Percentiles rank a stretch among this genome's conserved stretches.
Conservation (phyloP, 2,113 vertebrate species). For the Ptilorrhoa leucosticta region DNA sequence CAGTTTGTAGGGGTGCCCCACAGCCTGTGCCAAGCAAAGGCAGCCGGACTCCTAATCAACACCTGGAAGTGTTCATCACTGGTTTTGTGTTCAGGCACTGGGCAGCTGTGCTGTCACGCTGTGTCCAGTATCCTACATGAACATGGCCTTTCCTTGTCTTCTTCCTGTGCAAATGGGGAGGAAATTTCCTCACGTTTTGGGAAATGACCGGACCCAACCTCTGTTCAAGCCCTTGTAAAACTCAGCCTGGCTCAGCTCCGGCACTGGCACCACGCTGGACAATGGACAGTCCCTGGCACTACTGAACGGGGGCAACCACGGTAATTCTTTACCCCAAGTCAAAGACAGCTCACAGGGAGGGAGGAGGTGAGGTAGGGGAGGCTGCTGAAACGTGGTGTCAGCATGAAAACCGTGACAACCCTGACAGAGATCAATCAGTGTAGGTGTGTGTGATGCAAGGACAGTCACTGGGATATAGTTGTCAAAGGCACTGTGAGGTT, state of each 20-base stretch:
- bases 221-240: neutral
- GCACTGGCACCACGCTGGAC: accelerated
- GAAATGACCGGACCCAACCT: neutral
- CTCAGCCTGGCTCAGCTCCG: neutral
- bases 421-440: neutral
- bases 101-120: accelerated
- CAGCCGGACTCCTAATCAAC: neutral
- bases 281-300: neutral
- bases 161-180: neutral
- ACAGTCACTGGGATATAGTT: accelerated
- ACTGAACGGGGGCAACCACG: neutral
- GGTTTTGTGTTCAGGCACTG: neutral
- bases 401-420: neutral
- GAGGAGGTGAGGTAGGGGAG: neutral
- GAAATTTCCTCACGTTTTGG: neutral
- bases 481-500: neutral
- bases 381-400: neutral
- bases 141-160: neutral
- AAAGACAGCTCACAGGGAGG: neutral
- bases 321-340: neutral
- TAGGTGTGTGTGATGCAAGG: neutral
- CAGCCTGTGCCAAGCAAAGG: neutral
- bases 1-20: neutral
- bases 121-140: neutral
- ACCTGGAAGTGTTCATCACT: neutral